Conservation (phyloP, 2,113 vertebrate genomes). For the Calyptomena viridis region DNA sequence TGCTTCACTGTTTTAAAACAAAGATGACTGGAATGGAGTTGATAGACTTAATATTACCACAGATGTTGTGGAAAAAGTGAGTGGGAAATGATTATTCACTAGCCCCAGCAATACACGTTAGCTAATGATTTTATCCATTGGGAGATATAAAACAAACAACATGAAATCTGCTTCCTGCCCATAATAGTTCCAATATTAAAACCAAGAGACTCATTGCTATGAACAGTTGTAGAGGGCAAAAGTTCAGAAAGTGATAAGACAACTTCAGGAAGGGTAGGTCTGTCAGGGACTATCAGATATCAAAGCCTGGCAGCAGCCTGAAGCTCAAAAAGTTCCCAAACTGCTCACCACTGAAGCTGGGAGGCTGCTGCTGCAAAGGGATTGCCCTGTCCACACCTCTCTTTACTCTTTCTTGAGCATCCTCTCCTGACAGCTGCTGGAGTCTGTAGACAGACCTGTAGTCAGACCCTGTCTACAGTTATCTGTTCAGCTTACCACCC, state of each 20-base stretch:
- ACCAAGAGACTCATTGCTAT: background rate
- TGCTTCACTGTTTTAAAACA: background rate
- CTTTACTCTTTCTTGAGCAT: background rate
- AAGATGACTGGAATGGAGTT: background rate
- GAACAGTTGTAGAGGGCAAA: background rate
- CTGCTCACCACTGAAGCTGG: background rate
- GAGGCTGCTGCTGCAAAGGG: background rate
- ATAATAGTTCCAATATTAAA: background rate
- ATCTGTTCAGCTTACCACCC: background rate
- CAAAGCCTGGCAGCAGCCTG: background rate
- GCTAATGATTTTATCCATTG: background rate
- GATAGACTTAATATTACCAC: background rate
- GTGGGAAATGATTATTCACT: background rate
- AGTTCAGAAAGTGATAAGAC: conserved; percentile 15
- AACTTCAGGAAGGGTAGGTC: conserved; percentile 1
- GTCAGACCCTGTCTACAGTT: background rate
- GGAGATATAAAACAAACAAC: background rate
- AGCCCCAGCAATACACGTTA: background rate
- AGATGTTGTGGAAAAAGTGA: background rate
- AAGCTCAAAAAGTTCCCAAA: background rate
- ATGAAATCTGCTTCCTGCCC: background rate
- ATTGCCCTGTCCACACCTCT: background rate
- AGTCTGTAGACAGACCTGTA: background rate
- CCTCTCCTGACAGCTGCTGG: background rate
- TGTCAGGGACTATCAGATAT: background rate